Base-by-base conservation (phyloP, 2,797 vertebrate species). In the Pangasius larnaudii region DNA sequence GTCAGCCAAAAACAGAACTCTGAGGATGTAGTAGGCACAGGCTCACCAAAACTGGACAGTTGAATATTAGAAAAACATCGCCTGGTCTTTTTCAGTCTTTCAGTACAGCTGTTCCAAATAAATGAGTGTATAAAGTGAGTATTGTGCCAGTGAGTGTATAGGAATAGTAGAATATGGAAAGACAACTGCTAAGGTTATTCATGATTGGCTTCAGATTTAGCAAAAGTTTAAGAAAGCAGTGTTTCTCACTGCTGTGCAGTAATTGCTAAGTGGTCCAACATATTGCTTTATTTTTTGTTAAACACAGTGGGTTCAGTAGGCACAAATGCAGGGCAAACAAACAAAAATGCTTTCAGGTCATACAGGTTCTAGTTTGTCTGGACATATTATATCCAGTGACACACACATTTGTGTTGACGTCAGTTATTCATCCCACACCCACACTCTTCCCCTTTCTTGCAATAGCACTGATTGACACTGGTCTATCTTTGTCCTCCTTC, bases 401-500 rank as follows among this genome's bases (percentile, higher is more conserved):
- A 82, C 82, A 82, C 14, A 83, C 49, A 85, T 67, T 86, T 84
- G n/a, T 78, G 46, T 81, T 81, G 59, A 79, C 53, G 77, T 88
- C 77, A 71, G 13, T 36, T 75, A 27, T 67, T 19, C 88, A 53
- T 77, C 72, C 56, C 39, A 80, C 83, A 46, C 46, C 46, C 46
- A 61, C 49, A 69, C 63, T 33, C 71, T 84, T 88, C 39, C 75
- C 46, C 67, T 27, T 27, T 82, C 80, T 86, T 72, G 46, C 69
- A 88, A 58, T 72, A 67, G 67, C 83, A 53, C 87, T 86, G 46
- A 46, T 46, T 46, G 56, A 88, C 71, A 89, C 84, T 87, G 84
- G 77, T 90, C 87, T 78, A 51, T 83, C 77, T 90, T 89, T 90
- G 56, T 85, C 84, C 77, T 89, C 49, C 77, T 71, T 85, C 65